Evolutionary conservation across 2,113 vertebrate genomes (phyloP).

Genomic region (Siniperca chuatsi): DNA sequence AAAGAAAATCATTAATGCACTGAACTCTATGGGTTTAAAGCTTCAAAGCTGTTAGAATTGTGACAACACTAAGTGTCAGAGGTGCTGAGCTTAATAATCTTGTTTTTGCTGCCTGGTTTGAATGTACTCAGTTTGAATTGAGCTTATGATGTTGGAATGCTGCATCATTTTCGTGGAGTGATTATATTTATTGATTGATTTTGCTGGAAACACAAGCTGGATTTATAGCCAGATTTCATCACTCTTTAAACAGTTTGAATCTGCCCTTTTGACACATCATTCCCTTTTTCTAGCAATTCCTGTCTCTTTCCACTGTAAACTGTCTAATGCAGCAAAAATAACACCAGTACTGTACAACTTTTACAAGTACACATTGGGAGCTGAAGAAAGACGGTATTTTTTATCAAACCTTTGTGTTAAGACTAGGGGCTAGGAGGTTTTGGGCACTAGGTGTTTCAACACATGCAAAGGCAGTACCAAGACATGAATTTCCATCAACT

Average conservation of each 20-base stretch:
- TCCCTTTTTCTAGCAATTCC: not conserved
- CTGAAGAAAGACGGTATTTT: not conserved
- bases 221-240: not conserved
- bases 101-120: not conserved
- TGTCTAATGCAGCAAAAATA: too few relatives aligned
- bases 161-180: not conserved
- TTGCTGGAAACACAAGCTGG: not conserved
- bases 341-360: not conserved
- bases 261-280: not conserved
- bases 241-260: not conserved
- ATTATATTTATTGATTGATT: not conserved
- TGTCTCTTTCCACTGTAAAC: not conserved
- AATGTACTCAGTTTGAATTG: not conserved
- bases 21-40: not conserved
- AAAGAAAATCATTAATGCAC: not conserved
- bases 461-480: not conserved
- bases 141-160: not conserved
- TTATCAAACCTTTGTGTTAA: not conserved
- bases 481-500: conserved; percentile 32
- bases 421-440: not conserved
- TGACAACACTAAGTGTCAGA: not conserved
- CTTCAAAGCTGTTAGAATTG: not conserved
- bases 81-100: not conserved
- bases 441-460: not conserved
- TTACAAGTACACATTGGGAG: not conserved